phyloP scores from a whole-genome alignment of 2,888 invertebrate genomes.

The Drosophila colorata region DNA sequence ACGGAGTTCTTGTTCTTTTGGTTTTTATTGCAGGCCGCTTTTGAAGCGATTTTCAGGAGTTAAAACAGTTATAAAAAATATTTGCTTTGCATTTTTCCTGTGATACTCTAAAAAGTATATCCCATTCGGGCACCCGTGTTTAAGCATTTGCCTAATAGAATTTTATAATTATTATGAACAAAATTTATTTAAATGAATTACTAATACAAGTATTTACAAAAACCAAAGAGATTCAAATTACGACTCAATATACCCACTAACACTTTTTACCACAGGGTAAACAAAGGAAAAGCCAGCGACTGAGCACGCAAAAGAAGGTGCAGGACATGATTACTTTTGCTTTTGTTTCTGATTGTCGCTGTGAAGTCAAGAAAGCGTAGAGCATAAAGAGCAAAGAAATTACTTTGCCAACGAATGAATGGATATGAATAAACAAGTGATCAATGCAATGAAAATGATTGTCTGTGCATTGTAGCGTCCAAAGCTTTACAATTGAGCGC shows the following conservation, averaged over 20 bases:
- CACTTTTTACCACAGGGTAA: neutral
- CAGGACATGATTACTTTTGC: slow-evolving; percentile 78
- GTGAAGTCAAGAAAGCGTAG: slow-evolving; percentile 63
- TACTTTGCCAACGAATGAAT: slow-evolving; percentile 84
- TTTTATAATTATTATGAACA: too few relatives aligned
- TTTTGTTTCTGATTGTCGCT: slow-evolving; percentile 57
- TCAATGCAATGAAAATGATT: slow-evolving; percentile 81
- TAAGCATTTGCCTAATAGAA: too few relatives aligned
- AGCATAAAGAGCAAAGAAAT: slow-evolving; percentile 77
- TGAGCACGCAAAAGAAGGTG: slow-evolving; percentile 33
- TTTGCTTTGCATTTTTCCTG: too few relatives aligned
- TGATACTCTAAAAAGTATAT: too few relatives aligned
- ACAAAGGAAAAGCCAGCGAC: slow-evolving; percentile 44
- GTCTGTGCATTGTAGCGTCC: slow-evolving; percentile 64
- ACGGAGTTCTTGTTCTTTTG: too few relatives aligned
- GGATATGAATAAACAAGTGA: slow-evolving; percentile 83
- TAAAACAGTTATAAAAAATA: neutral
- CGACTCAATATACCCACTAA: slow-evolving; percentile 4
- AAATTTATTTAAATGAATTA: too few relatives aligned
- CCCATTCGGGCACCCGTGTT: too few relatives aligned
- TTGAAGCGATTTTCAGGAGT: neutral
- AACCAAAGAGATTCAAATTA: too few relatives aligned
- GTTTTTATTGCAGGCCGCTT: neutral
- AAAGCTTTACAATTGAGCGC: slow-evolving; percentile 74
- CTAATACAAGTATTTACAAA: too few relatives aligned